A percentile compares a stretch with the other conserved stretches of the same genome.
phyloP scores from a whole-genome alignment of 1,140 invertebrate species.

The Galleria mellonella region DNA sequence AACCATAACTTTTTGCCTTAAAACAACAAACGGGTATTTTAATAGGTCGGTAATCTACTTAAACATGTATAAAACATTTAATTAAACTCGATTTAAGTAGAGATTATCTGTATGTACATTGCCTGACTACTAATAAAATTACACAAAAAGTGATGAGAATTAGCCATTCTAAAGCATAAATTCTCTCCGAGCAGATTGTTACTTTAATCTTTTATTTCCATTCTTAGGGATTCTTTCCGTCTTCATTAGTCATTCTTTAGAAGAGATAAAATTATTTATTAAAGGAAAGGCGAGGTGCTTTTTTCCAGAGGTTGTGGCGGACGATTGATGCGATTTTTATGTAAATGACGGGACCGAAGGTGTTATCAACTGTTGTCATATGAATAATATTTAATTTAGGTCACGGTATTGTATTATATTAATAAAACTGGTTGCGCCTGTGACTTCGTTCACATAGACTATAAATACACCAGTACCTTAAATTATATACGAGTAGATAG shows the following conservation, averaged over 20 bases:
- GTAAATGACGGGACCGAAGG: conserved; percentile 15
- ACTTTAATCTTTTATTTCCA: conserved; percentile 42
- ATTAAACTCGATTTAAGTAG: too few species aligned
- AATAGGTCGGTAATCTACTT: too few species aligned
- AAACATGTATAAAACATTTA: too few species aligned
- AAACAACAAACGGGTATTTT: too few species aligned
- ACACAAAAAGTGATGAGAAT: conserved; percentile 16
- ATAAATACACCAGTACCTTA: too few species aligned
- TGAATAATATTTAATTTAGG: conserved; percentile 6
- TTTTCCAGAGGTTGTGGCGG: conserved; percentile 12
- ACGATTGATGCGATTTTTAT: conserved; percentile 30
- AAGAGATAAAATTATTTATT: conserved; percentile 33
- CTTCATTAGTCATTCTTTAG: conserved; percentile 49
- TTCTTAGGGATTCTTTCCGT: conserved; percentile 27
- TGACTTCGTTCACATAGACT: too few species aligned
- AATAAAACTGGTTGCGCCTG: too few species aligned
- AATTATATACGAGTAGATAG: too few species aligned
- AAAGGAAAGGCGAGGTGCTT: conserved; percentile 5
- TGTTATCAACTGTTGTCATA: conserved; percentile 7
- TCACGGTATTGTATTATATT: too few species aligned
- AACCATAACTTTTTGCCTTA: too few species aligned
- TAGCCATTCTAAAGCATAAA: conserved; percentile 17
- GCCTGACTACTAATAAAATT: conserved; percentile 9
- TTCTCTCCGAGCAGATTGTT: conserved; percentile 33
- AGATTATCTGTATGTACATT: too few species aligned